Percentiles rank a stretch among this genome's conserved stretches.
These are phyloP conservation scores for Diceros bicornis DNA, from an alignment of 2,797 vertebrate genomes.

Conservation along the genomic window DNA sequence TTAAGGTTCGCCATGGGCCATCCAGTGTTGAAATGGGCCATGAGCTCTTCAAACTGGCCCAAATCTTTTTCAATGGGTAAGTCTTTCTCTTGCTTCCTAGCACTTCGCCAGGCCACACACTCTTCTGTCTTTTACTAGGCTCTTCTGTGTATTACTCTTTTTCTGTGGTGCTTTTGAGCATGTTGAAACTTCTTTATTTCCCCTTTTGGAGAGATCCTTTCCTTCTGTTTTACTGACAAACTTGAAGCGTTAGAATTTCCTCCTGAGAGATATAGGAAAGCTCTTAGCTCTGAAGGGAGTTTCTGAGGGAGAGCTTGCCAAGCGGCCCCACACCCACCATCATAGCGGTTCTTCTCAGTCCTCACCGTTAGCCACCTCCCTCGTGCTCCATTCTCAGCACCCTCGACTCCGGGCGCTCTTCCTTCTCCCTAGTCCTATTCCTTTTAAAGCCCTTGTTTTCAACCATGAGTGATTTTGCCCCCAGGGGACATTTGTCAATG, in stretches of 20 bases:
- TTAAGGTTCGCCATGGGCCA: slow-evolving; percentile 92
- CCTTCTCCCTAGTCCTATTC: slow-evolving; percentile 8
- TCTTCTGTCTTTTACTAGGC: not conserved
- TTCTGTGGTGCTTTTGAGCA: not conserved
- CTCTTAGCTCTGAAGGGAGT: slow-evolving; percentile 13
- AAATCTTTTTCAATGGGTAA: slow-evolving; percentile 98
- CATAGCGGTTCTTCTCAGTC: not conserved
- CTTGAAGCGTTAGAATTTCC: slow-evolving; percentile 41
- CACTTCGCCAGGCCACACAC: not conserved
- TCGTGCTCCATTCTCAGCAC: not conserved
- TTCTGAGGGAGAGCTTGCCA: slow-evolving; percentile 14
- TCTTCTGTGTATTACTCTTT: not conserved
- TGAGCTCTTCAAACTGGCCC: slow-evolving; percentile 97
- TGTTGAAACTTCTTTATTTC: slow-evolving; percentile 48
- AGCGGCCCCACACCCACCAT: not conserved
- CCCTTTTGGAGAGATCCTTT: slow-evolving; percentile 22
- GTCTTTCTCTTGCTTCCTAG: not conserved
- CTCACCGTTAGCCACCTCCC: not conserved
- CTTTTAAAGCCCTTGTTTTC: slow-evolving; percentile 68
- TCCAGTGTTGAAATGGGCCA: slow-evolving; percentile 94
- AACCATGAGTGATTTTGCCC: not conserved
- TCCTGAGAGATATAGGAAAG: not conserved
- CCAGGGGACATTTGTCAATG: not conserved
- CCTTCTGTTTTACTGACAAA: slow-evolving; percentile 59
- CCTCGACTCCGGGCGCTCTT: not conserved